phyloP scores from a whole-genome alignment of 2,888 invertebrate species.

The Volucella inflata region DNA sequence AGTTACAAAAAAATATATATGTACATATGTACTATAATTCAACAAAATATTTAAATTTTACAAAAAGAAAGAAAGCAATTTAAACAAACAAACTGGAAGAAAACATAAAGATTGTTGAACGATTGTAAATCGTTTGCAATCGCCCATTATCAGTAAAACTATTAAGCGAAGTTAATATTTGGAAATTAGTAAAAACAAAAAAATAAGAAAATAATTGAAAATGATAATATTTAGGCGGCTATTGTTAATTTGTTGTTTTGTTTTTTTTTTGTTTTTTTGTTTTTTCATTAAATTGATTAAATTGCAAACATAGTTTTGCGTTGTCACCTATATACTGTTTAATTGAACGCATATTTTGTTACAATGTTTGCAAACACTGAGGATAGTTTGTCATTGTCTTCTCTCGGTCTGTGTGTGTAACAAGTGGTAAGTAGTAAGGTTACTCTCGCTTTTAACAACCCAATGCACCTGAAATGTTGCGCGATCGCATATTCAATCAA shows the following conservation, averaged over 20 bases:
- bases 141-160: conserved; percentile 1
- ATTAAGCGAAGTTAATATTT: conserved; percentile 10
- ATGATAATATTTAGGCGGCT: conserved; percentile 53
- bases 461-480: conserved; percentile 35
- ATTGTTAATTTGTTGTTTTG: conserved; percentile 50
- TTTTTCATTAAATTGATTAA: conserved; percentile 51
- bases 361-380: conserved; percentile 70
- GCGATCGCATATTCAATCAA: conserved; percentile 79
- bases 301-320: conserved; percentile 65
- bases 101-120: neutral
- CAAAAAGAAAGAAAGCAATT: conserved; percentile 23
- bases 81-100: conserved; percentile 36
- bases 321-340: conserved; percentile 42
- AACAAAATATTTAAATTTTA: conserved; percentile 8
- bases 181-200: conserved; percentile 12
- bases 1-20: neutral
- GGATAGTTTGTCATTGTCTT: conserved; percentile 67
- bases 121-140: too few species aligned
- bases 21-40: neutral
- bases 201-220: conserved; percentile 26
- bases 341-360: conserved; percentile 60
- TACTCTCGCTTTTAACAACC: conserved; percentile 42
- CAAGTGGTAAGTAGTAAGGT: conserved; percentile 34
- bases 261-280: conserved; percentile 23
- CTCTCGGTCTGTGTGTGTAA: conserved; percentile 19